These are phyloP conservation scores for Podabrus alpinus DNA, from an alignment of 2,888 invertebrate genomes.

Conservation along the genomic window DNA sequence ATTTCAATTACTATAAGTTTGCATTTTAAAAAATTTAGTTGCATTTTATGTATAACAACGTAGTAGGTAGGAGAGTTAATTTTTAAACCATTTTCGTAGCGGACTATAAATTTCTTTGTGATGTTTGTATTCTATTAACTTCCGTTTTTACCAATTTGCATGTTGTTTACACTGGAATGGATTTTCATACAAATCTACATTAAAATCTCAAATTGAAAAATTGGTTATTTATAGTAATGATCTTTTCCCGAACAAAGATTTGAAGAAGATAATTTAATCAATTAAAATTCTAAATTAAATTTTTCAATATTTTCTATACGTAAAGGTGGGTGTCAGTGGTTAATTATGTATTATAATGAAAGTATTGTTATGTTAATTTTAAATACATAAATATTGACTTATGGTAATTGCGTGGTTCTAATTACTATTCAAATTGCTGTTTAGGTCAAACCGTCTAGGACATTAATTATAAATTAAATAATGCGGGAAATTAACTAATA, in stretches of 20 bases:
- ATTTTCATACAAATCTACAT: conserved; percentile 42
- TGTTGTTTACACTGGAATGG: conserved; percentile 42
- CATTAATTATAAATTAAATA: not conserved
- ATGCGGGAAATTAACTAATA: not conserved
- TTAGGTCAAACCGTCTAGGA: not conserved
- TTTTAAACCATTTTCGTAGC: conserved; percentile 27
- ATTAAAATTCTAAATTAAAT: not conserved
- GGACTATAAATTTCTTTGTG: conserved; percentile 40
- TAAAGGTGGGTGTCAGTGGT: not conserved
- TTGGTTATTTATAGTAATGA: conserved; percentile 32
- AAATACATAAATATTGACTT: conserved; percentile 19
- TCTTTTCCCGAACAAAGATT: conserved; percentile 11
- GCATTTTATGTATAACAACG: not conserved
- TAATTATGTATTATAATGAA: conserved; percentile 17
- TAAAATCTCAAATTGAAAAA: conserved; percentile 44
- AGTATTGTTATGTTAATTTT: conserved; percentile 21
- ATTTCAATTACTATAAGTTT: not conserved
- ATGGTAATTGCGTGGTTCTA: conserved; percentile 12
- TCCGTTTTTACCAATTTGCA: conserved; percentile 44
- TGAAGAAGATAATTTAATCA: conserved; percentile 5
- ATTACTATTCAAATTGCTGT: not conserved
- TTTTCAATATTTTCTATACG: not conserved
- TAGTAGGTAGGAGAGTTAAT: conserved; percentile 9
- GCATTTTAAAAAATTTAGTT: not conserved
- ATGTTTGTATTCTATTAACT: conserved; percentile 44